phyloP scores from a whole-genome alignment of 2,797 vertebrate species.

The Pelobates cultripes region DNA sequence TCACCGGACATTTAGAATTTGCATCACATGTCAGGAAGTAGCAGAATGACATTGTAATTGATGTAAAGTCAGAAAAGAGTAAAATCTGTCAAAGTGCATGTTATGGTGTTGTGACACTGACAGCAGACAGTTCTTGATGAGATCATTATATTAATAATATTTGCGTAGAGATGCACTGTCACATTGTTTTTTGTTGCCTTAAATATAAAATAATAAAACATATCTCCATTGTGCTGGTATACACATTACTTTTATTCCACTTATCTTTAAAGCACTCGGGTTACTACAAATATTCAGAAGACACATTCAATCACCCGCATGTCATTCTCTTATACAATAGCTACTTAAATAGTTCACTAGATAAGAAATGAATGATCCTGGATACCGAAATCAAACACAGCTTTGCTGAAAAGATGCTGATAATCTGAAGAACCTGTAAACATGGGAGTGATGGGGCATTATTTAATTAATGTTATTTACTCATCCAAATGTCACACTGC shows the following conservation, averaged over 20 bases:
- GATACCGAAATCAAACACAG: constrained; percentile 6
- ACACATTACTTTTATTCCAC: not conserved
- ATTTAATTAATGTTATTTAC: not conserved
- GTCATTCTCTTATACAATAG: not conserved
- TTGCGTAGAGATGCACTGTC: not conserved
- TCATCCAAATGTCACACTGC: not conserved
- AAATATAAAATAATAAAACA: too few species aligned
- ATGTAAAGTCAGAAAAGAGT: too few species aligned
- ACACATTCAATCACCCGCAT: not conserved
- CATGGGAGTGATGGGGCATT: not conserved
- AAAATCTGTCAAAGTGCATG: too few species aligned
- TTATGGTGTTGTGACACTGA: too few species aligned
- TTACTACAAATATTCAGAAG: constrained; percentile 11
- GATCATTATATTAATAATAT: too few species aligned
- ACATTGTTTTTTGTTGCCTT: not conserved
- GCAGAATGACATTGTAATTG: too few species aligned
- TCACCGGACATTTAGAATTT: too few species aligned
- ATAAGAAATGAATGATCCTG: not conserved
- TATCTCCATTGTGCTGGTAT: not conserved
- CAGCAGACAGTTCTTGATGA: too few species aligned
- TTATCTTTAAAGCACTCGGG: constrained; percentile 2
- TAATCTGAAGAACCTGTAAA: not conserved
- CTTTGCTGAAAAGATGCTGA: not conserved
- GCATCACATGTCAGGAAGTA: too few species aligned
- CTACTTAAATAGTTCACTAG: not conserved